Percentiles rank a stretch among this genome's conserved stretches.
Evolutionary conservation across 2,797 vertebrate genomes (phyloP).

Genomic region (Staurois parvus): DNA sequence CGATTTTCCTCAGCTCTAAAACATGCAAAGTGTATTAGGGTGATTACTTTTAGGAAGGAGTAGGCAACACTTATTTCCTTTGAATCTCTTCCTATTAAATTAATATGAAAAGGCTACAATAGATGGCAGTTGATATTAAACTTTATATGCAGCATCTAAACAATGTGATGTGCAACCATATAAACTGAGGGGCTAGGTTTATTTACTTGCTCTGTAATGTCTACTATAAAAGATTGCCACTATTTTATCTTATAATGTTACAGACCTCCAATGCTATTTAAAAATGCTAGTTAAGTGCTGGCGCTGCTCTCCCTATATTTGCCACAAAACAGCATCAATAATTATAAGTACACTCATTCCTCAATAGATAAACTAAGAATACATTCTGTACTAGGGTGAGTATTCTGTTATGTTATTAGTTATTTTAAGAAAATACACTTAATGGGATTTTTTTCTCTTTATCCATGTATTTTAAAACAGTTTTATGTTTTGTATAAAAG

Average conservation of each 20-base stretch:
- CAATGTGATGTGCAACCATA: conserved; percentile 42
- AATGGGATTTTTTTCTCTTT: too few species aligned
- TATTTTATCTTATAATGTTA: conserved; percentile 42
- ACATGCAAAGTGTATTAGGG: conserved; percentile 47
- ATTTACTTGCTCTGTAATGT: conserved; percentile 45
- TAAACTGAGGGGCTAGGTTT: conserved; percentile 42
- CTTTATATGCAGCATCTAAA: conserved; percentile 56
- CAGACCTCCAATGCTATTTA: not conserved
- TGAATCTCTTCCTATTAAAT: conserved; percentile 56
- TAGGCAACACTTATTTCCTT: conserved; percentile 41
- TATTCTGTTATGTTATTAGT: too few species aligned
- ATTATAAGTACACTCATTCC: not conserved
- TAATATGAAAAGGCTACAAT: conserved; percentile 57
- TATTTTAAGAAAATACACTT: too few species aligned
- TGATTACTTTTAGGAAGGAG: conserved; percentile 49
- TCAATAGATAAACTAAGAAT: not conserved
- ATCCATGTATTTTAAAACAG: too few species aligned
- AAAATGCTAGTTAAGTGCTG: not conserved
- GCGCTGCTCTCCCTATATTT: not conserved
- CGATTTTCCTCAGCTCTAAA: conserved; percentile 27
- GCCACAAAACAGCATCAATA: not conserved
- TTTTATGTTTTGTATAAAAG: too few species aligned
- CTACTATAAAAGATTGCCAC: conserved; percentile 28
- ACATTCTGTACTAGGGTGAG: not conserved
- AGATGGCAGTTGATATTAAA: conserved; percentile 55